phyloP scores from a whole-genome alignment of 2,797 vertebrate genomes.

The Chelmon rostratus region DNA sequence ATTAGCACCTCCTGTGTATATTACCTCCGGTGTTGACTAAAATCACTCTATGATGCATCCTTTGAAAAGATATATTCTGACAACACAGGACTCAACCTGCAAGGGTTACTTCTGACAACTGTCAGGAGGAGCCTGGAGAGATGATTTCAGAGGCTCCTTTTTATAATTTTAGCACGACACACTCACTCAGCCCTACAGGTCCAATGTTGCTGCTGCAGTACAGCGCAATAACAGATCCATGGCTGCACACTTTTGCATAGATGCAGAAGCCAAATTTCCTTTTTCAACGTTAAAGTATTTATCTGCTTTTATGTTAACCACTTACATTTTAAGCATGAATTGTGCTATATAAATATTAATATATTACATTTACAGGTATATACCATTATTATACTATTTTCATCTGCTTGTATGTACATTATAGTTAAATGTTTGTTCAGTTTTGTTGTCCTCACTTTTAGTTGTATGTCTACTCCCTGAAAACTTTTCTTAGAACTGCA shows the following conservation, averaged over 20 bases:
- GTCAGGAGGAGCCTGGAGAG: conserved; percentile 45
- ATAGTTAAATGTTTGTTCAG: no score
- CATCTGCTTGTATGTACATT: no score
- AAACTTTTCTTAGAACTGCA: no score
- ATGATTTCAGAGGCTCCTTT: conserved; percentile 50
- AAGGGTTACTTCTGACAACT: conserved; percentile 58
- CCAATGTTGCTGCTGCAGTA: conserved; percentile 38
- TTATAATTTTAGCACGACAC: conserved; percentile 33
- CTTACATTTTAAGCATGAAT: no score
- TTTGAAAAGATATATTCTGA: conserved; percentile 64
- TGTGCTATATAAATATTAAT: no score
- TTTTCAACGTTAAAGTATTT: conserved; percentile 18
- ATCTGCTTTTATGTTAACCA: not conserved
- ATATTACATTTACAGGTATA: no score
- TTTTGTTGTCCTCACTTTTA: no score
- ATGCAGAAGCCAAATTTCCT: conserved; percentile 24
- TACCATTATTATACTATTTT: no score
- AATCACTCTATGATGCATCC: conserved; percentile 47
- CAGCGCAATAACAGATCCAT: conserved; percentile 47
- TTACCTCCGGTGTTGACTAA: conserved; percentile 46
- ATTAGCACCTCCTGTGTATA: conserved; percentile 46
- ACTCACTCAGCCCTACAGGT: conserved; percentile 31
- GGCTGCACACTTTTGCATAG: conserved; percentile 9
- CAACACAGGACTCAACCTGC: conserved; percentile 61
- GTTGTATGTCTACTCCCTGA: no score